phyloP scores from a whole-genome alignment of 2,888 invertebrate genomes.

The Gibbula magus region DNA sequence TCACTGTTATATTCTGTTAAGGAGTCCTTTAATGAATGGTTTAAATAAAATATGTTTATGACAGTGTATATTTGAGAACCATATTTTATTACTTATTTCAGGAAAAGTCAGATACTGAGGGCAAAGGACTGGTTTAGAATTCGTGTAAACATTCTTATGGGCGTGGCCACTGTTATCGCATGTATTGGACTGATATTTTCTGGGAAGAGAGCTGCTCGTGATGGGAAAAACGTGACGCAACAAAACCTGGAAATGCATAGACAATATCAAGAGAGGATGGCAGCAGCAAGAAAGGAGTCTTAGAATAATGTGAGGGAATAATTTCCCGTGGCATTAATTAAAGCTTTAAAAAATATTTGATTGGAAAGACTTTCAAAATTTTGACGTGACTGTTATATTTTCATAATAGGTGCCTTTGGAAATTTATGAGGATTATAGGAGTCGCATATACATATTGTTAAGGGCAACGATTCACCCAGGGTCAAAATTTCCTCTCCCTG shows the following conservation, averaged over 20 bases:
- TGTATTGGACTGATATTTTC: slow-evolving; percentile 23
- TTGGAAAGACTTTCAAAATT: too few species aligned
- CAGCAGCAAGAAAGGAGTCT: not conserved
- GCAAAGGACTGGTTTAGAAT: slow-evolving; percentile 42
- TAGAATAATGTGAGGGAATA: not conserved
- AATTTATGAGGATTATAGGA: too few species aligned
- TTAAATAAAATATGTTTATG: not conserved
- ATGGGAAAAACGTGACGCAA: slow-evolving; percentile 31
- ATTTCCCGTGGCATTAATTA: too few species aligned
- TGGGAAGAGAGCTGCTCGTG: slow-evolving; percentile 28
- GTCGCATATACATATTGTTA: too few species aligned
- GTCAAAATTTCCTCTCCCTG: too few species aligned
- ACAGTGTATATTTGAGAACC: not conserved
- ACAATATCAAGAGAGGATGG: not conserved
- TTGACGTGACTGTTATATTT: too few species aligned
- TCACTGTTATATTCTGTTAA: not conserved
- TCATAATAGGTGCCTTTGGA: too few species aligned
- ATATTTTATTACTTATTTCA: slow-evolving; percentile 28
- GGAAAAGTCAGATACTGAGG: slow-evolving; percentile 34
- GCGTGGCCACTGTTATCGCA: slow-evolving; percentile 24
- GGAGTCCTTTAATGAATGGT: not conserved
- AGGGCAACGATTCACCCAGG: too few species aligned
- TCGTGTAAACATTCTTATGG: slow-evolving; percentile 35
- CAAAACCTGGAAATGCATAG: slow-evolving; percentile 25
- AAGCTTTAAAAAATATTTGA: too few species aligned